phyloP scores from a whole-genome alignment of 2,113 vertebrate species.

The Ctenomys sociabilis region DNA sequence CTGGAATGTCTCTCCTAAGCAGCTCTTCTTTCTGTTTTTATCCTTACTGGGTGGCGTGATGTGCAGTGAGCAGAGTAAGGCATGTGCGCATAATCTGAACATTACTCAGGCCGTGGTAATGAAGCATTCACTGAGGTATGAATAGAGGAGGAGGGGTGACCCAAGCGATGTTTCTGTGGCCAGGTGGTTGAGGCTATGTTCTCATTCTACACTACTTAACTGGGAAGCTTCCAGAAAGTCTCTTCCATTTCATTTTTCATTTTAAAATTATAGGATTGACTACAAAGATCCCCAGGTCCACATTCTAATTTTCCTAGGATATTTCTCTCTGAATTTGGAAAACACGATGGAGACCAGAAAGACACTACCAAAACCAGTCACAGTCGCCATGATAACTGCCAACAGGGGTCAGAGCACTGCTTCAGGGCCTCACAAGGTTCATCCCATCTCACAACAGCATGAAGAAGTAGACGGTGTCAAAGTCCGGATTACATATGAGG shows the following conservation, averaged over 20 bases:
- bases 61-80: not conserved
- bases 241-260: not conserved
- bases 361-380: not conserved
- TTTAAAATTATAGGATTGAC: not conserved
- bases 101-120: not conserved
- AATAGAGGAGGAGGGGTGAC: not conserved
- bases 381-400: accelerated
- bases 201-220: not conserved
- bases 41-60: not conserved
- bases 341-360: not conserved
- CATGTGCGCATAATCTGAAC: not conserved
- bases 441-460: not conserved
- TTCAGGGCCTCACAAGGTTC: no score
- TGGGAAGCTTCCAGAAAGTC: not conserved
- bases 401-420: not conserved
- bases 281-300: not conserved
- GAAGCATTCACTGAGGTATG: not conserved
- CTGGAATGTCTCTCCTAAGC: not conserved
- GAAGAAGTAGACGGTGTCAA: not conserved
- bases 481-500: not conserved
- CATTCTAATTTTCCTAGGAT: not conserved
- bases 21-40: not conserved
- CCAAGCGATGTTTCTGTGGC: not conserved
- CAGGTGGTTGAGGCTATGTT: not conserved
- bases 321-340: not conserved